Evolutionary conservation across 2,797 vertebrate genomes (phyloP).

Genomic region (Vipera latastei): DNA sequence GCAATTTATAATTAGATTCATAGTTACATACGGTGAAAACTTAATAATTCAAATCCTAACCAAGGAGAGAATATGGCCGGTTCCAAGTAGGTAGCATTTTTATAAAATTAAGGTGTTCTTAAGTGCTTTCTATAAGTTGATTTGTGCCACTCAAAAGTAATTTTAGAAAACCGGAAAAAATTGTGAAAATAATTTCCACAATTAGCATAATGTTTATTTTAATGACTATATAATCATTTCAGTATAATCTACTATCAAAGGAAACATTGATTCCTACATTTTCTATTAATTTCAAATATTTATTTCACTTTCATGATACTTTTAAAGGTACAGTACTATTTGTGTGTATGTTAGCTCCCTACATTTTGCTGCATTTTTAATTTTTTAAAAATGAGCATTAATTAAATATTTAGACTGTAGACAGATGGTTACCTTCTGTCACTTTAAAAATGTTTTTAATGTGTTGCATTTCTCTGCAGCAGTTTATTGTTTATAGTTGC

Average conservation of each 20-base stretch:
- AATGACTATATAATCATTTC: neutral
- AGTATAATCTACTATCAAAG: neutral
- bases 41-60: neutral
- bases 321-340: constrained; percentile 12
- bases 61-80: neutral
- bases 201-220: neutral
- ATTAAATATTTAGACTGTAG: constrained; percentile 29
- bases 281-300: neutral
- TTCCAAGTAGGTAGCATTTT: neutral
- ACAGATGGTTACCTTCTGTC: constrained; percentile 39
- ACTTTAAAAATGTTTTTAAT: neutral
- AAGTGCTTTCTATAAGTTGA: neutral
- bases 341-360: neutral
- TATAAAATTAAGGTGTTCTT: neutral
- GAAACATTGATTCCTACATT: neutral
- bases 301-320: neutral
- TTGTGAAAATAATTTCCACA: neutral
- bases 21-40: neutral
- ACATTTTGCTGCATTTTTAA: constrained; percentile 6
- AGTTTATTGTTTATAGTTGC: constrained; percentile 24
- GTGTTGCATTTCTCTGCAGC: constrained; percentile 17
- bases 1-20: neutral
- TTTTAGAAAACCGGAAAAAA: neutral
- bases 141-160: neutral
- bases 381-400: constrained; percentile 36